Base-by-base conservation (phyloP, 64 coral and sea anemone genomes). In the Actinia tenebrosa region DNA sequence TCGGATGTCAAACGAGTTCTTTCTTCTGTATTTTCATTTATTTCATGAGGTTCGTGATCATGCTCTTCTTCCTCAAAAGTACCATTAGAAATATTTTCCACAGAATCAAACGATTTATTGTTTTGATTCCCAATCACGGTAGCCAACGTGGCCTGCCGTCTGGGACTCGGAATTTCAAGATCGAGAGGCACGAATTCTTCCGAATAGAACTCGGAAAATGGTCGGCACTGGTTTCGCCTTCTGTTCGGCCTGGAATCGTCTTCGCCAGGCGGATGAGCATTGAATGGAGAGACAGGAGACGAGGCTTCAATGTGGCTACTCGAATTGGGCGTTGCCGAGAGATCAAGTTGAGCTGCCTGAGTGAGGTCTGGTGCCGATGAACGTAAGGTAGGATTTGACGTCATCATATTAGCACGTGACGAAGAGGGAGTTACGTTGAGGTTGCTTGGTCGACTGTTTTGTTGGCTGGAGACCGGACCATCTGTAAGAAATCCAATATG, bases 361-460 rank as follows among this genome's bases (percentile, higher is more conserved):
- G 93, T 79, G 44, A 97, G 92, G 26, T 97, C 86, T 77, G 94
- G 94, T 68, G 94, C 94, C 1, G 91, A 93, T 43, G 91, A 97
- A 17, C 59, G 54, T 50, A 97, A 88, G 2, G 91, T 88, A n/a
- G 94, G 85, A 80, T 88, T 93, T 85, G 91, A 89, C 62, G 83
- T 82, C 27, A 83, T 64, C 63, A 92, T 47, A 26, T 19, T 10
- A 3, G 14, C 69, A 81, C 22, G 45, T 53, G 79, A 81, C 7
- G 79, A 52, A 5, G 50, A 52, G 27, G 69, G 69, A 75, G 69
- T 75, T 43, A 81, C 42, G 22, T 47, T 53, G 17, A 81, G 44
- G 79, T 81, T 56, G 63, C 16, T 7, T 15, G 90, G 90, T 47
- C 81, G 61, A 59, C 55, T 58, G 60, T 91, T 92, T 71, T 92